Percentiles rank a stretch among this genome's conserved stretches.
phyloP scores from a whole-genome alignment of 1,140 invertebrate genomes.

The Ptiloglossa arizonensis region DNA sequence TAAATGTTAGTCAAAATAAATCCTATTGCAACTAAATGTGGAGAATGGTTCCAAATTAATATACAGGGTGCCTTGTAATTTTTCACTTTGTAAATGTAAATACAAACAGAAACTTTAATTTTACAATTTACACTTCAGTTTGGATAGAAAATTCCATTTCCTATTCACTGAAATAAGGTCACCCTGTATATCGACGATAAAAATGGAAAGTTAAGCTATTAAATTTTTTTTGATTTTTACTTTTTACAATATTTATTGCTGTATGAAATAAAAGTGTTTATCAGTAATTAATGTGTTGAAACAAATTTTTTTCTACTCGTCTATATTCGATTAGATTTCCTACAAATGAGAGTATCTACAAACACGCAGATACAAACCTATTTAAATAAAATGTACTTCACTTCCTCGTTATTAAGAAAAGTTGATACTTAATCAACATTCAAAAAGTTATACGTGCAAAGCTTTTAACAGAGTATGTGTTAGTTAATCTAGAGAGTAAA shows the following conservation, averaged over 20 bases:
- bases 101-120: not conserved
- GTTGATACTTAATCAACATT: conserved; percentile 27
- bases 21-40: not conserved
- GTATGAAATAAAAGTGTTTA: conserved; percentile 2
- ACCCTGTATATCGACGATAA: not conserved
- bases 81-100: not conserved
- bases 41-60: not conserved
- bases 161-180: too few species aligned
- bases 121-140: not conserved
- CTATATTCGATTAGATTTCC: too few species aligned
- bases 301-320: too few species aligned
- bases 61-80: not conserved
- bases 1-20: not conserved
- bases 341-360: too few species aligned
- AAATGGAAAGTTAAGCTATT: too few species aligned
- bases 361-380: not conserved
- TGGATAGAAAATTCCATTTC: too few species aligned
- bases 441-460: conserved; percentile 15
- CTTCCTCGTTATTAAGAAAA: not conserved
- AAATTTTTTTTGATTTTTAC: conserved; percentile 7
- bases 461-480: conserved; percentile 19
- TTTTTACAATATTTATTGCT: not conserved
- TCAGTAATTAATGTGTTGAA: not conserved
- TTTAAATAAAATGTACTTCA: conserved; percentile 16
- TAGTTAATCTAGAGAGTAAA: conserved; percentile 11